A percentile compares a stretch with the other conserved stretches of the same genome.
phyloP scores from a whole-genome alignment of 2,113 vertebrate genomes.

The Poecile atricapillus region DNA sequence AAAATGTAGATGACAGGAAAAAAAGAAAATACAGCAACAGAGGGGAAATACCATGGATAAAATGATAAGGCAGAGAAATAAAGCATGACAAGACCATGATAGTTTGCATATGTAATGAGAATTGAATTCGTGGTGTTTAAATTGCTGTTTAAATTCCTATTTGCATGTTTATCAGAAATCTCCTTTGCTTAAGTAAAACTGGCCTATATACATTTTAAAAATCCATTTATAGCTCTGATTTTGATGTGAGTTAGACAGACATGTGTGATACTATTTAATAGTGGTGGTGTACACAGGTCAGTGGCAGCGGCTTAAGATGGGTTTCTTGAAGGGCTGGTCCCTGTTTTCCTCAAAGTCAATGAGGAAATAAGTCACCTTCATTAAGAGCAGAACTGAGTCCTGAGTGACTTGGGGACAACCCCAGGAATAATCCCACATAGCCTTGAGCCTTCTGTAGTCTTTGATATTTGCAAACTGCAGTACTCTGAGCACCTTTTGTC shows the following conservation, averaged over 20 bases:
- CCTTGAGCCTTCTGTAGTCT: not conserved
- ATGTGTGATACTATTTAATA: not conserved
- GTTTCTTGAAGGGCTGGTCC: not conserved
- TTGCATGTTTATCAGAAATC: conserved; percentile 67
- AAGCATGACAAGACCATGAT: conserved; percentile 44
- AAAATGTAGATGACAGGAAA: conserved; percentile 59
- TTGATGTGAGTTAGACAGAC: conserved; percentile 27
- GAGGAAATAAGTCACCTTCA: not conserved
- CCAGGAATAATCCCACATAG: not conserved
- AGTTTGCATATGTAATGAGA: conserved; percentile 61
- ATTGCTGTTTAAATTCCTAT: conserved; percentile 65
- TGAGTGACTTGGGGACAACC: not conserved
- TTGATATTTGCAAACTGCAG: not conserved
- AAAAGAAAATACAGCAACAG: conserved; percentile 28
- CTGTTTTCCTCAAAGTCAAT: not conserved
- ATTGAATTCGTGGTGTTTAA: conserved; percentile 54
- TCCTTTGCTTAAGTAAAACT: conserved; percentile 62
- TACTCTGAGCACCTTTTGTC: not conserved
- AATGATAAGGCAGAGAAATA: conserved; percentile 61
- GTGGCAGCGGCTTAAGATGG: not conserved
- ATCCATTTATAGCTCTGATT: conserved; percentile 3
- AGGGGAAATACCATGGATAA: conserved; percentile 60
- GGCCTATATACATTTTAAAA: conserved; percentile 46
- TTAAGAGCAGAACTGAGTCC: not conserved
- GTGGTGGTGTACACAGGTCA: not conserved